Base-by-base conservation (phyloP, 2,797 vertebrate species). In the Orestias chungarensis region DNA sequence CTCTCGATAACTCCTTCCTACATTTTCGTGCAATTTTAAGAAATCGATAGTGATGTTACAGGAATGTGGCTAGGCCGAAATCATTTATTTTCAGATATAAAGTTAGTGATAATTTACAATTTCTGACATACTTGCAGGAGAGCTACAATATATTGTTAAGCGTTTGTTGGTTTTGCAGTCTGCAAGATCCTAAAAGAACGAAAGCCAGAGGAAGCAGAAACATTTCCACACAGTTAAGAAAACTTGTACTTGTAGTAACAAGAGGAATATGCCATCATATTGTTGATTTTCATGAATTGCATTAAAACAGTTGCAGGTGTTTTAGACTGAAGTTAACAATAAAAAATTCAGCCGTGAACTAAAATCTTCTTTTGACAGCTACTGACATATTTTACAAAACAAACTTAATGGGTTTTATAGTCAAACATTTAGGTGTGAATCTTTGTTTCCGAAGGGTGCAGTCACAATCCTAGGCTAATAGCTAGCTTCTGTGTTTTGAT, bases 1-100 rank as follows among this genome's bases (percentile, higher is more conserved):
- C 57, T 43, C 7, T 35, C 40, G 81, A 80, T 79, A 92, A 84
- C 80, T 43, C 77, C 82, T 85, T 76, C 73, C 57, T 80, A 33
- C 66, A 55, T 62, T 62, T 62, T 62, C 23, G 20, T 40, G 7
- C 35, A 73, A 73, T 49, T 82, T 71, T 90, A 80, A 78, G 83
- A 89, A 90, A 83, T 55, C 71, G 11, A 74, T 74, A 79, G 54
- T 73, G 35, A 68, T 46, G 46, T 52, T 31, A 31, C 62, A 79
- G 40, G 27, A 67, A 67, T 62, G 59, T 5, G n/a, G 20, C 40
- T 25, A 40, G 20, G 23, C 59, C 7, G 12, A 62, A 23, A 40
- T 62, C 35, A 62, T 23, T 40, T 40, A 11, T 40, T 62, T 62
- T 20, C 35, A 61, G 57, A 62, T 25, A 40, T n/a, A 68, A 33